Conservation (phyloP, 2,888 invertebrate genomes). For the Hoplodrina blanda region DNA sequence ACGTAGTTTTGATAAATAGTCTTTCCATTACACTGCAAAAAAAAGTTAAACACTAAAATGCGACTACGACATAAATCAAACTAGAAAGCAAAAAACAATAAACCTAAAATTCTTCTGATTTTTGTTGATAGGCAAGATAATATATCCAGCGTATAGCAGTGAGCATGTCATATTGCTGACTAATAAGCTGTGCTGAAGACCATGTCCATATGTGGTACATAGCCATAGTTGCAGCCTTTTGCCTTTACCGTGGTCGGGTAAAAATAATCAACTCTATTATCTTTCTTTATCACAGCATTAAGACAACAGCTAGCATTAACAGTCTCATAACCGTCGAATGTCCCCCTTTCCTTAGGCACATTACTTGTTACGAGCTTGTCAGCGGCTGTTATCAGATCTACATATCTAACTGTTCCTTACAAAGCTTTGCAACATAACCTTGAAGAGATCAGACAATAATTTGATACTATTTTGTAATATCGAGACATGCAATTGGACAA, state of each 20-base stretch:
- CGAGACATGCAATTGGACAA: conserved; percentile 54
- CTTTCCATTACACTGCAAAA: too few species aligned
- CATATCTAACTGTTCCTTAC: conserved; percentile 35
- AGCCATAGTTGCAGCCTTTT: not conserved
- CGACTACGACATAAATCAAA: too few species aligned
- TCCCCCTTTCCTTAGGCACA: not conserved
- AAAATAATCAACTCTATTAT: not conserved
- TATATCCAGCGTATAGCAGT: too few species aligned
- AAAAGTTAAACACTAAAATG: too few species aligned
- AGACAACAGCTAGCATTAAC: conserved; percentile 1
- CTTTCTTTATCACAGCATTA: not conserved
- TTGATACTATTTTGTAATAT: conserved; percentile 61
- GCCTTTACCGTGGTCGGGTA: not conserved
- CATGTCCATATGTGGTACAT: too few species aligned
- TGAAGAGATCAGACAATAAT: conserved; percentile 55
- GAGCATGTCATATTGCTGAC: too few species aligned
- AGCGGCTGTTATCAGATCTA: conserved; percentile 49
- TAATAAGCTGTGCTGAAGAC: too few species aligned
- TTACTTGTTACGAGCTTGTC: conserved; percentile 32
- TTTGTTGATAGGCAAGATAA: too few species aligned
- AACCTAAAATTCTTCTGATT: too few species aligned
- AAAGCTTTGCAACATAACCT: conserved; percentile 57
- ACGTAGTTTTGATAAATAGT: too few species aligned
- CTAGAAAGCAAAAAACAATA: too few species aligned
- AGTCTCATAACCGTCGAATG: not conserved